Conservation (phyloP, 2,113 vertebrate genomes). For the Cyrtonyx montezumae region DNA sequence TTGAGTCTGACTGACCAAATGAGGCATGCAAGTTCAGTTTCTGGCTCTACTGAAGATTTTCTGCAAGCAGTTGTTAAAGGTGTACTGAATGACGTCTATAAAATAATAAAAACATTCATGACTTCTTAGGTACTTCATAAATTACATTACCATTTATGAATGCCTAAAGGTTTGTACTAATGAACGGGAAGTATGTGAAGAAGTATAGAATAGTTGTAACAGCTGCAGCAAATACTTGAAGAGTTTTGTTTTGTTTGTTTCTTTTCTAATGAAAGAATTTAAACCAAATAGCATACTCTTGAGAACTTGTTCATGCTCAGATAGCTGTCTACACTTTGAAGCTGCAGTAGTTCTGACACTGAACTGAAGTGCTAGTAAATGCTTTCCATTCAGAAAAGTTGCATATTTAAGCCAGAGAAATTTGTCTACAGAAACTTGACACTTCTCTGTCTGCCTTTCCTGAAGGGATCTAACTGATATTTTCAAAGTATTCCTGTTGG, state of each 20-base stretch:
- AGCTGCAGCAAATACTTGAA: not conserved
- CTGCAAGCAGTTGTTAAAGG: not conserved
- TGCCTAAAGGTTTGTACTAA: not conserved
- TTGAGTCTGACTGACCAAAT: not conserved
- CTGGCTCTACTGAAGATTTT: not conserved
- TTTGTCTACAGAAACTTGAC: not conserved
- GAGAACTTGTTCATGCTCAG: not conserved
- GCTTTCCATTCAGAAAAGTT: not conserved
- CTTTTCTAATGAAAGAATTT: not conserved
- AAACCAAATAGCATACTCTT: not conserved
- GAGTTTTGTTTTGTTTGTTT: not conserved
- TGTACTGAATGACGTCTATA: not conserved
- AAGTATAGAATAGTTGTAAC: not conserved
- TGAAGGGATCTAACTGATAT: not conserved
- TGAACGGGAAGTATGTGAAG: not conserved
- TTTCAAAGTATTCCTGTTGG: not conserved
- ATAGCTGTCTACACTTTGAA: not conserved
- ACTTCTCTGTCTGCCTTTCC: not conserved
- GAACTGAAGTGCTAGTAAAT: not conserved
- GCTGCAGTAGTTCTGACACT: not conserved
- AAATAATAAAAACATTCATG: not conserved
- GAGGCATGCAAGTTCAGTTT: not conserved
- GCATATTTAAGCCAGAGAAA: not conserved
- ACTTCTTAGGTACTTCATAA: not conserved
- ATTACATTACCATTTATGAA: slow-evolving; percentile 22